Evolutionary conservation across 2,113 vertebrate species (phyloP).

Genomic region (Hassar affinis): DNA sequence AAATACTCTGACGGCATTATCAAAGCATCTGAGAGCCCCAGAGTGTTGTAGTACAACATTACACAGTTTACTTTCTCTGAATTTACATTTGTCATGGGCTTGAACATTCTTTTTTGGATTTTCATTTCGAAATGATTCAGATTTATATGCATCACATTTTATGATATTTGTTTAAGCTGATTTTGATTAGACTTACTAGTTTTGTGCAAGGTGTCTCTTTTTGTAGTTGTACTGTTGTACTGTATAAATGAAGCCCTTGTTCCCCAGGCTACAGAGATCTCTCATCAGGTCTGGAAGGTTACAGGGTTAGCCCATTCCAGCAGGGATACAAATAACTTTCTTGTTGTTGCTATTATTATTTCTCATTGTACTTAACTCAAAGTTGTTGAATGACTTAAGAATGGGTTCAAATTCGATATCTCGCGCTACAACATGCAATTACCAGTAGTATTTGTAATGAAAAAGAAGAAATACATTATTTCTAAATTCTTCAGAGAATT

Average conservation of each 20-base stretch:
- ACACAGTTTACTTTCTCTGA: background rate
- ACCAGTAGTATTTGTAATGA: background rate
- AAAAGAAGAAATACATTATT: background rate
- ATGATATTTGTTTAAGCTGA: background rate
- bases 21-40: background rate
- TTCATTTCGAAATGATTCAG: no score
- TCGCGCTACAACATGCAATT: slow-evolving; percentile 5
- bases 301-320: background rate
- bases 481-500: background rate
- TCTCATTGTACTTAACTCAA: slow-evolving; percentile 26
- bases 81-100: background rate
- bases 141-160: background rate
- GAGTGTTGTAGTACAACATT: background rate
- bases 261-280: slow-evolving; percentile 18
- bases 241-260: slow-evolving; percentile 11
- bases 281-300: slow-evolving; percentile 18
- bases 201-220: background rate
- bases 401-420: slow-evolving; percentile 34
- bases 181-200: no score
- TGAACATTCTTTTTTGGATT: background rate
- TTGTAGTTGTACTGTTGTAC: slow-evolving; percentile 41
- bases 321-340: slow-evolving; percentile 3
- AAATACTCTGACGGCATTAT: background rate
- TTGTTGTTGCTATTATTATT: slow-evolving; percentile 27
- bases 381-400: slow-evolving; percentile 38